These are phyloP conservation scores for Puffinus mauretanicus DNA, from an alignment of 2,113 vertebrate genomes.

Conservation along the genomic window DNA sequence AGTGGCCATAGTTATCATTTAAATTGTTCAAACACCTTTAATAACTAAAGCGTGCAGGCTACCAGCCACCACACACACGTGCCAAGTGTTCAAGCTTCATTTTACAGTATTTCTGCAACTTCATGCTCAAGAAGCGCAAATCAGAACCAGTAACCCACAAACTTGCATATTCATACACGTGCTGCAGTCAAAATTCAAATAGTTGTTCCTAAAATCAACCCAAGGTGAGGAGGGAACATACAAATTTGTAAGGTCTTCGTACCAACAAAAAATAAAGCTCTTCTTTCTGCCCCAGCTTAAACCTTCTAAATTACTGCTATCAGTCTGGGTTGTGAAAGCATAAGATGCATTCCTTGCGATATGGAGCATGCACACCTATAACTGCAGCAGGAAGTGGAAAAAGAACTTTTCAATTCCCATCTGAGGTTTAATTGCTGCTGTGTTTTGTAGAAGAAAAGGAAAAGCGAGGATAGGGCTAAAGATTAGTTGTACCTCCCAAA, in stretches of 20 bases:
- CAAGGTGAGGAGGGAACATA: not conserved
- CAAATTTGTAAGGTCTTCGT: not conserved
- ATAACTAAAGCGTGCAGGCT: not conserved
- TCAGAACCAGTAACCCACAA: not conserved
- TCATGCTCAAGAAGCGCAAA: not conserved
- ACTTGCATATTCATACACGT: not conserved
- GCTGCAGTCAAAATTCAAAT: not conserved
- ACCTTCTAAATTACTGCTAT: not conserved
- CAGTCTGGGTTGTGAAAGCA: not conserved
- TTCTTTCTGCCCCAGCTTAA: not conserved
- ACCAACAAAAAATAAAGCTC: not conserved
- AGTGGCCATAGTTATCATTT: not conserved
- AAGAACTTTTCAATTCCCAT: not conserved
- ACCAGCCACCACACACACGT: fast-evolving
- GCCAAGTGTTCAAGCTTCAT: not conserved
- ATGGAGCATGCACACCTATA: fast-evolving
- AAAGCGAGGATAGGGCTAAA: not conserved
- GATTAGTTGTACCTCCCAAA: not conserved
- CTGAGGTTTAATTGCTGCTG: not conserved
- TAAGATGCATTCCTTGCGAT: not conserved
- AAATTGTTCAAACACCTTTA: not conserved
- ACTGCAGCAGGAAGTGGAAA: not conserved
- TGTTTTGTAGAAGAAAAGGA: not conserved
- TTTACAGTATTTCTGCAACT: not conserved
- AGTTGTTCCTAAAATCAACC: not conserved